Evolutionary conservation across 2,888 invertebrate species (phyloP), one percentile per base, ranked within the genome.

Genomic region (Mamestra brassicae): DNA sequence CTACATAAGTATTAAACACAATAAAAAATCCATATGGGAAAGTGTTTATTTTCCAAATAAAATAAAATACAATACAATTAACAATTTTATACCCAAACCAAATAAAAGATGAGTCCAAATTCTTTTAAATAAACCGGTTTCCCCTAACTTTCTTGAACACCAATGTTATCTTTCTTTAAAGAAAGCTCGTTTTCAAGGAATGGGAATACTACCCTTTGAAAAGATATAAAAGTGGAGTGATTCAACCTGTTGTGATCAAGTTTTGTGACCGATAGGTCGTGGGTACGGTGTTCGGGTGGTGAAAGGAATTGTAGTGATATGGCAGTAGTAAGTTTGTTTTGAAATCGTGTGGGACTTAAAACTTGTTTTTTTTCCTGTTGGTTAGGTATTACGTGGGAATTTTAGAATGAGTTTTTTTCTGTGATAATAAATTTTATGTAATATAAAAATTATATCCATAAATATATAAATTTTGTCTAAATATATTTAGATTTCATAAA

Each of bases 261-360:
- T 83, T 88, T 60, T 42, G n/a, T 83, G 85, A 85, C 85, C 83
- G 75, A 62, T 73, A 84, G 86, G 85, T 88, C 89, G 86, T 86
- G 88, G 88, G 86, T 88, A 83, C 76, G 78, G 80, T 79, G 57
- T 67, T 73, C 66, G 80, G 63, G 0, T 50, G 58, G 1, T 55
- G 42, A 63, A 78, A 63, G 15, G 4, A 42, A 57, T 67, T 0
- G 1, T 3, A 4, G 0, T 26, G 57, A 11, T 57, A 52, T 26
- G 26, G 26, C 26, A 36, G 42, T 52, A 38, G 13, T 54, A 45
- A 10, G 10, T 0, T 67, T 47, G 72, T 50, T 66, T 82, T 62
- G 52, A 66, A 70, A 67, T 76, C 60, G 38, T 62, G 45, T 72
- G 61, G 62, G 61, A 75, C 47, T 71, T 1, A 0, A 71, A 85